Base-by-base conservation (phyloP, 2,888 invertebrate genomes). In the Hirudinaria manillensis region DNA sequence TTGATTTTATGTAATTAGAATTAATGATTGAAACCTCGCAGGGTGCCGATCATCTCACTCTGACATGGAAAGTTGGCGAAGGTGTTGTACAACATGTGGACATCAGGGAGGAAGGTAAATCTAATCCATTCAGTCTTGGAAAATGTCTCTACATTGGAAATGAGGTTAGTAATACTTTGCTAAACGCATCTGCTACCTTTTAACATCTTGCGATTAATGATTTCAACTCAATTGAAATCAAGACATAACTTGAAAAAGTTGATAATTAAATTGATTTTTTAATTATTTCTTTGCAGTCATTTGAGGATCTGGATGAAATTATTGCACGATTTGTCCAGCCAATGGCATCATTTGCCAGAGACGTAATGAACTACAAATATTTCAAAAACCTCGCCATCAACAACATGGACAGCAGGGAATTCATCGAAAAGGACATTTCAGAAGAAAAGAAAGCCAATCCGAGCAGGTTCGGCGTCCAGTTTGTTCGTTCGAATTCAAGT, bases 301-400 rank as follows among this genome's bases (percentile, higher is more conserved):
- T 94, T 85, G 99, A 99, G 87, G 99, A 99, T 86, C 87, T 99
- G 51, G 99, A 99, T 86, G 99, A 99, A 90, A 99, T 99, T 77
- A 93, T 99, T 75, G 97, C 98, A 0, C 90, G 98, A 19, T 90
- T 94, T 86, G 91, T 99, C 6, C 94, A 93, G 77, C 99, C 98
- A 0, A 96, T 99, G 96, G 96, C 97, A 0, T 89, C 92, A 0
- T 91, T 91, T 82, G 94, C 93, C 0, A 89, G 95, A 2, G 99
- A 99, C 83, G 88, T 99, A 56, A 87, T 95, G 73, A 89, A 90
- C 61, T 96, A 94, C 86, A 94, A 94, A 83, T 96, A 97, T 85
- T 96, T 91, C 86, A 89, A 91, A 36, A 89, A 91, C 7, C 70
- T 80, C 3, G 82, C 82, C 72, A 90, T 90, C 0, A 93, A 93